Base-by-base conservation (phyloP, 2,888 invertebrate genomes). In the Ormia ochracea region DNA sequence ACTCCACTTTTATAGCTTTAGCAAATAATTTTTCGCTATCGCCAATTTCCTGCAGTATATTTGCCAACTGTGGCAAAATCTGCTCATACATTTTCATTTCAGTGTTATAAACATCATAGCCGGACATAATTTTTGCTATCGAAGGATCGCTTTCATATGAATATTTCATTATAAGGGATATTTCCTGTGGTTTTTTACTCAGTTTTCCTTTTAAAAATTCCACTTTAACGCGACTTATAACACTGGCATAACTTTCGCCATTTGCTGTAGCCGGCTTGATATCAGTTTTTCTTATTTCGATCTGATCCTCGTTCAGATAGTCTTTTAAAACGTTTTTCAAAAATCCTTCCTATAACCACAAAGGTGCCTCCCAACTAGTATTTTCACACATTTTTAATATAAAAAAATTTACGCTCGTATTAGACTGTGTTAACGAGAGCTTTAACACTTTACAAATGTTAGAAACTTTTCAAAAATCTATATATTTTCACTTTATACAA, bases 41-140 rank as follows among this genome's bases (percentile, higher is more conserved):
- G 3, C 78, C 81, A 0, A 82, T 81, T 38, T 76, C 74, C 4
- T 65, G 50, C 6, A 88, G 65, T 3, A 88, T 50, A 1, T 31
- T 61, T 2, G 68, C 84, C 9, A 88, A 43, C 38, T 85, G 65
- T 3, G 88, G 88, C 19, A 88, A 68, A 1, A 88, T 81, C 36
- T 84, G 81, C 10, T 85, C 85, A 61, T 88, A 88, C 84, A 88
- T 86, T 12, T 84, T 61, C 85, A 87, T 88, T 80, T 88, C 88
- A 3, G 86, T 85, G 12, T 79, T 77, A 77, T 83, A 85, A 0
- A 83, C 81, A 54, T 87, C 80, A 66, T 86, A 88, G 14, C 79
- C 33, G 1, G 70, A 74, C 12, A 87, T 83, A 3, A 85, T 79
- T 4, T 48, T 82, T 3, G 82, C 82, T 3, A 82, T 56, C 28